phyloP scores from a whole-genome alignment of 2,113 vertebrate species.

The Anguilla japonica region DNA sequence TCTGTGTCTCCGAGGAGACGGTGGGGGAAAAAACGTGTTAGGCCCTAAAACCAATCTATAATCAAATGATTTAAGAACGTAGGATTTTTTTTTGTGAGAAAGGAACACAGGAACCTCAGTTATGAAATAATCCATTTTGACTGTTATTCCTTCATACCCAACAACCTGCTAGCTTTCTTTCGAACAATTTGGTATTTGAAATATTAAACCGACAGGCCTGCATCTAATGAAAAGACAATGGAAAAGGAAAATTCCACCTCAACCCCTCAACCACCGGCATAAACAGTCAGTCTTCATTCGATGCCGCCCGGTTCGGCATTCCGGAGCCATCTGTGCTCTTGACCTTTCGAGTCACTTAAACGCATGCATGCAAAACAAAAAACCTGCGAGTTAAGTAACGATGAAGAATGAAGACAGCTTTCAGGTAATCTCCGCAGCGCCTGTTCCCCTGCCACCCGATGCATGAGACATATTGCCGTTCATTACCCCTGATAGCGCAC shows the following conservation, averaged over 20 bases:
- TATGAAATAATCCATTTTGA: neutral
- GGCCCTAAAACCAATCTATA: neutral
- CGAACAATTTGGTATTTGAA: neutral
- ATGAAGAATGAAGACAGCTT: conserved; percentile 1
- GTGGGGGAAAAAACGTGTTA: neutral
- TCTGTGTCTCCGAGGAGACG: neutral
- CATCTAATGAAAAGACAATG: neutral
- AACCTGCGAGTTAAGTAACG: conserved; percentile 2
- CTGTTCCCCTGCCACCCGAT: conserved; percentile 43
- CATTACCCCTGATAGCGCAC: conserved; percentile 47
- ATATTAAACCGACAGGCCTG: neutral
- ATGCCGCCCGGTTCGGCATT: neutral
- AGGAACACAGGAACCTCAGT: neutral
- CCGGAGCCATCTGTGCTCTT: neutral
- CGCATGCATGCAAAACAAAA: conserved; percentile 3
- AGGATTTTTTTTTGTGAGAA: neutral
- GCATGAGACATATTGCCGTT: conserved; percentile 49
- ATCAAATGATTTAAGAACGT: neutral
- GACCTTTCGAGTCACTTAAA: conserved; percentile 2
- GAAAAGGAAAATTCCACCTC: neutral
- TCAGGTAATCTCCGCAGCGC: conserved; percentile 4
- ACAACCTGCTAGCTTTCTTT: neutral
- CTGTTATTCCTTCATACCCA: neutral
- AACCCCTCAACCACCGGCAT: neutral
- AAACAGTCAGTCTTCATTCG: neutral